Evolutionary conservation across 2,113 vertebrate genomes (phyloP), one percentile per base, ranked within the genome.

Genomic region (Taxidea taxus): DNA sequence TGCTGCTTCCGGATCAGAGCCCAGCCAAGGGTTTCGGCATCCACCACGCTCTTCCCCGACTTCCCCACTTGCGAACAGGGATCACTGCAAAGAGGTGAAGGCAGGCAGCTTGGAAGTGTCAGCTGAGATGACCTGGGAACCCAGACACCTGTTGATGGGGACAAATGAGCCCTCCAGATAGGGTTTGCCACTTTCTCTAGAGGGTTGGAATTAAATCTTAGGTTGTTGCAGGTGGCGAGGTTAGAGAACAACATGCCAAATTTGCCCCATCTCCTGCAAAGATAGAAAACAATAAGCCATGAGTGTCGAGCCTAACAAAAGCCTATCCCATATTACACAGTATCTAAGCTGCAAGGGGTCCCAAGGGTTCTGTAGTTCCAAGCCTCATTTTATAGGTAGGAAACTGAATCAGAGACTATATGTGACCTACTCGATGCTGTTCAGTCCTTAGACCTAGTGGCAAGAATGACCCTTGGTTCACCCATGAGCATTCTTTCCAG

Each of bases 1-100:
- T 95, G 92, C 87, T 27, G 5, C 80, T 97, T 95, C 91, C 75
- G 81, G 68, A 23, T 95, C 96, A 58, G 18, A 97, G 66, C 68
- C 18, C 83, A 95, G 70, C 84, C 56, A 31, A 83, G 86, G 29
- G 2, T 81, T 89, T 98, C 86, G 91, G 37, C 82, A 70, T 44
- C 88, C 72, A 54, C 51, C 4, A 51, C n/a, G 87, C 64, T n/a
- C 83, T 96, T 85, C 70, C 95, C 81, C 6, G 49, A 72, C 14
- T 87, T 87, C 51, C 62, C 54, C 80, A 84, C 80, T 80, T 64
- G 6, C 1, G 2, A 44, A 91, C 96, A 8, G 11, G 75, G 9
- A 37, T 84, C 86, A 21, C 29, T 97, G 20, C 18, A 47, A 56
- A 39, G 20, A 78, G 23, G 21, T 89, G 95, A 97, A 84, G 1